phyloP scores from a whole-genome alignment of 1,140 invertebrate species.

The Dendroctonus valens region DNA sequence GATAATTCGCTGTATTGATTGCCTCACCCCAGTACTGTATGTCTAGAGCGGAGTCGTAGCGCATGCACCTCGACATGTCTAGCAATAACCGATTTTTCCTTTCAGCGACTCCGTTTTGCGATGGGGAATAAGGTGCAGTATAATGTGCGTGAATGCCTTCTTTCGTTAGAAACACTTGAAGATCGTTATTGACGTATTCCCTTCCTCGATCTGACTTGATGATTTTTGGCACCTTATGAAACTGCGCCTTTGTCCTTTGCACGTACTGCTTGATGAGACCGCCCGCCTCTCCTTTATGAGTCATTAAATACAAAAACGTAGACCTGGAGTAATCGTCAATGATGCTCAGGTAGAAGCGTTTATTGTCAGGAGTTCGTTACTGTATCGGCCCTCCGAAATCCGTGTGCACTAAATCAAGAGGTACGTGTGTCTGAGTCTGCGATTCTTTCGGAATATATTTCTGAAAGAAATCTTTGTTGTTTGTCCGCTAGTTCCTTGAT shows the following conservation, averaged over 20 bases:
- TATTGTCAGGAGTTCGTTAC: constrained; percentile 7
- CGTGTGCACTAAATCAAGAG: too few relatives aligned
- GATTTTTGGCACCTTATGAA: constrained; percentile 6
- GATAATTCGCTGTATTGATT: constrained; percentile 19
- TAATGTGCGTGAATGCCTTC: too few relatives aligned
- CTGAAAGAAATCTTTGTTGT: too few relatives aligned
- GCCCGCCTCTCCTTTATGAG: constrained; percentile 8
- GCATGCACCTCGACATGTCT: constrained; percentile 20
- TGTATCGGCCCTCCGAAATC: constrained; percentile 10
- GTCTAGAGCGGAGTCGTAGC: constrained; percentile 11
- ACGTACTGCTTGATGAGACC: constrained; percentile 8
- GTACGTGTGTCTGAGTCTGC: too few relatives aligned
- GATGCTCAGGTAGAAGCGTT: constrained; percentile 3
- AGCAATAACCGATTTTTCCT: constrained; percentile 23
- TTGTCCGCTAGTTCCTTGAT: too few relatives aligned
- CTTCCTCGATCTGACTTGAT: constrained; percentile 17
- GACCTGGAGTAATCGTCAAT: constrained; percentile 22
- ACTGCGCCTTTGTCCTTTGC: constrained; percentile 4
- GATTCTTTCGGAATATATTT: too few relatives aligned
- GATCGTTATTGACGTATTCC: too few relatives aligned
- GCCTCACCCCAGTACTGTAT: constrained; percentile 18
- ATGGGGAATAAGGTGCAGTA: too few relatives aligned
- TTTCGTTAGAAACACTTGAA: too few relatives aligned
- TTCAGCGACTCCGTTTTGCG: too few relatives aligned
- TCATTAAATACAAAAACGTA: constrained; percentile 9